Conservation (phyloP, 1,140 invertebrate genomes). For the Copidosoma floridanum region DNA sequence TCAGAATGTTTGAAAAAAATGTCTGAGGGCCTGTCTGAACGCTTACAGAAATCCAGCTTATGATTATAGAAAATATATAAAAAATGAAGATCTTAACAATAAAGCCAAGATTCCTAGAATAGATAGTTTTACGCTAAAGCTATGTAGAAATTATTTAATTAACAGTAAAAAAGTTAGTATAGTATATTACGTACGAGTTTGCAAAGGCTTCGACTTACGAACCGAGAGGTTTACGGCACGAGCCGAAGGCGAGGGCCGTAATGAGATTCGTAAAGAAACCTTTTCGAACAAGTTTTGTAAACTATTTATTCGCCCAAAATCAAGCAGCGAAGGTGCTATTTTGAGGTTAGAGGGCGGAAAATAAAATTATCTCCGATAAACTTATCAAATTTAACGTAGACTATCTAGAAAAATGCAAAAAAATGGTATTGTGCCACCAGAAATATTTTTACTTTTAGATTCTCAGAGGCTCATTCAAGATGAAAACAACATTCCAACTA, state of each 20-base stretch:
- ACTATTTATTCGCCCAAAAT: no score
- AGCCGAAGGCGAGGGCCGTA: no score
- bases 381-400: neutral
- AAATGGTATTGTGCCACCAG: neutral
- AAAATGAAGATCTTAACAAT: neutral
- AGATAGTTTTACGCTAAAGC: neutral
- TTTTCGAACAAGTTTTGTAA: no score
- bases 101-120: neutral
- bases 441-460: neutral
- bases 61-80: neutral
- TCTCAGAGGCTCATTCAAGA: neutral
- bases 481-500: slow-evolving; percentile 15
- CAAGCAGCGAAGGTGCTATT: no score
- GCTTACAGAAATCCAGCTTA: neutral
- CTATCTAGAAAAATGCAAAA: neutral
- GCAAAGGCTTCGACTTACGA: no score
- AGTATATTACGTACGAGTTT: no score
- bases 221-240: no score
- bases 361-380: neutral
- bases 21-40: slow-evolving; percentile 1
- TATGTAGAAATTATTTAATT: neutral
- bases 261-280: no score
- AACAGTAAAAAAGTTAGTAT: neutral
- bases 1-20: slow-evolving; percentile 12
- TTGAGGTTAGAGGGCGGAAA: no score